Conservation (phyloP, 1,140 invertebrate species). For the Triops cancriformis region DNA sequence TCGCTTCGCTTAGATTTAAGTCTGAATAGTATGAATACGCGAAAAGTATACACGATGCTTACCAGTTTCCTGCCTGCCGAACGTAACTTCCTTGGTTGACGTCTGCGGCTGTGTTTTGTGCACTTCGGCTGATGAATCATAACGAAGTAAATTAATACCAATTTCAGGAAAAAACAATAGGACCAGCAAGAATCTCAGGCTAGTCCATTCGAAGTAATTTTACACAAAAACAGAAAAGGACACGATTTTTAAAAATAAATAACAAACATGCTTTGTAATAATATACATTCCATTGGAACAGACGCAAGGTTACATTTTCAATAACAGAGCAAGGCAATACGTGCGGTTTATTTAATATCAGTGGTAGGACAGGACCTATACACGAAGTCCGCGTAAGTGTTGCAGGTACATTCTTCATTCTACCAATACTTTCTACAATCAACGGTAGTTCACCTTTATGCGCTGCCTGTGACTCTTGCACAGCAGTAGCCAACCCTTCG, state of each 20-base stretch:
- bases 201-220: too few species aligned
- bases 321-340: not conserved
- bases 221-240: not conserved
- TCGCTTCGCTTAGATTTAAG: not conserved
- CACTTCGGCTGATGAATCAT: not conserved
- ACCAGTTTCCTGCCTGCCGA: not conserved
- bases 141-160: not conserved
- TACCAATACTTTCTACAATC: not conserved
- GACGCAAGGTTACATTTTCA: too few species aligned
- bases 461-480: not conserved
- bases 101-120: constrained; percentile 5
- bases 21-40: not conserved
- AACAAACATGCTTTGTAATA: not conserved
- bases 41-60: not conserved
- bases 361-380: not conserved
- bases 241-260: not conserved
- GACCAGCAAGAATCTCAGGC: too few species aligned
- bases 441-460: not conserved
- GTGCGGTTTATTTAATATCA: not conserved
- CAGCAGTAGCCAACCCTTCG: constrained; percentile 19
- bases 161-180: too few species aligned
- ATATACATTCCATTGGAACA: not conserved
- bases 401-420: not conserved
- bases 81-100: not conserved
- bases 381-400: not conserved